A percentile compares a stretch with the other conserved stretches of the same genome.
Evolutionary conservation across 2,797 vertebrate genomes (phyloP).

Genomic region (Trachurus trachurus): DNA sequence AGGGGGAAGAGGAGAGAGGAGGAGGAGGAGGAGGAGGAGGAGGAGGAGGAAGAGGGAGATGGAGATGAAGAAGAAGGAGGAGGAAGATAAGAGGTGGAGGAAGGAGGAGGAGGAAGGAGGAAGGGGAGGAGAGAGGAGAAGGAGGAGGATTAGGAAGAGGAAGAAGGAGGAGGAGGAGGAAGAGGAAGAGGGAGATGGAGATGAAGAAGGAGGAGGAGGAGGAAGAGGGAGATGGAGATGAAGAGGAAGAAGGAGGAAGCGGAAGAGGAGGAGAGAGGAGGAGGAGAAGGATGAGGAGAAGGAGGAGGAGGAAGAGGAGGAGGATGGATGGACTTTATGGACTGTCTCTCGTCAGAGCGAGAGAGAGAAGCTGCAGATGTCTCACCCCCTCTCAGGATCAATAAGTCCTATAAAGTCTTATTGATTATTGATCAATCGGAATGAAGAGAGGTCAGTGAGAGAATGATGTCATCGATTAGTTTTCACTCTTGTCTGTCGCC

Average conservation of each 20-base stretch:
- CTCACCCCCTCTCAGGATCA: constrained; percentile 1
- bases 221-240: neutral
- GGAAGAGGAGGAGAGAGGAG: neutral
- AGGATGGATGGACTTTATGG: neutral
- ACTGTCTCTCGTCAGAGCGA: neutral
- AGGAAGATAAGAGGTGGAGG: neutral
- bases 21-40: neutral
- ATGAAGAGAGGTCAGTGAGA: constrained; percentile 19
- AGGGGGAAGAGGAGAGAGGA: neutral
- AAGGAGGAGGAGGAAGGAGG: neutral
- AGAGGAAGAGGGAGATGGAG: no score
- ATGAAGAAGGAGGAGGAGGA: no score
- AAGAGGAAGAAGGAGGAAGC: neutral
- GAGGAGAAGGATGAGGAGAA: no score
- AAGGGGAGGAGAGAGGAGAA: no score
- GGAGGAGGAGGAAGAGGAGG: constrained; percentile 7
- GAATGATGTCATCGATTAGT: constrained; percentile 47
- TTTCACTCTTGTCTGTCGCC: constrained; percentile 30
- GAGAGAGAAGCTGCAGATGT: neutral
- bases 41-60: no score
- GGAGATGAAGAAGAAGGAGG: no score
- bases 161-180: no score
- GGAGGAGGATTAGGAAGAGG: no score
- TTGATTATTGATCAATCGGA: constrained; percentile 53
- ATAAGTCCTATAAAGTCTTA: constrained; percentile 35